phyloP scores from a whole-genome alignment of 2,797 vertebrate genomes.

The Myotis myotis region DNA sequence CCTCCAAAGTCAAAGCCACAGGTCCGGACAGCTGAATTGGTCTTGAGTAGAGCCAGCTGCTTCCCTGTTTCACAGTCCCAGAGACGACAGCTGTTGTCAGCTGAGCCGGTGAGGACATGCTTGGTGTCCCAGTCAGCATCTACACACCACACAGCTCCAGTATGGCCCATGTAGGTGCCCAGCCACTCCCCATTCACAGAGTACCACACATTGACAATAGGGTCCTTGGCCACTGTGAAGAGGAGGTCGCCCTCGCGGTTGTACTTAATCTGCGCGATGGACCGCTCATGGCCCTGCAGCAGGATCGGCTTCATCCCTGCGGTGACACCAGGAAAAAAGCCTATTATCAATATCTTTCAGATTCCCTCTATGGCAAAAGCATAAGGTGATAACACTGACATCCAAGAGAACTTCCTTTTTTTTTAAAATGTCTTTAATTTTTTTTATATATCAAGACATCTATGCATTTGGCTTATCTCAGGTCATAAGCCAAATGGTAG shows the following conservation, averaged over 20 bases:
- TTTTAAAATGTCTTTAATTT: neutral
- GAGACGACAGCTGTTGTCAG: conserved; percentile 97
- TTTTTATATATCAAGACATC: neutral
- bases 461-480: neutral
- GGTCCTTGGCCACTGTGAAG: too few species aligned
- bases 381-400: neutral
- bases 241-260: too few species aligned
- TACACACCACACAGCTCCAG: conserved; percentile 98
- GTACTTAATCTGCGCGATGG: too few species aligned
- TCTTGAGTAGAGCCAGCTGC: conserved; percentile 94
- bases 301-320: too few species aligned
- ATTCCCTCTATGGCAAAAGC: neutral
- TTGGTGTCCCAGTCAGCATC: conserved; percentile 98
- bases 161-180: conserved; percentile 97
- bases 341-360: neutral
- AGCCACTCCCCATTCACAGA: conserved; percentile 97
- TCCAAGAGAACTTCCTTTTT: neutral
- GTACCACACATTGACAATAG: conserved; percentile 96
- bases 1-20: conserved; percentile 99
- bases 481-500: neutral
- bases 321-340: too few species aligned
- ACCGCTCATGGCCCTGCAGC: too few species aligned
- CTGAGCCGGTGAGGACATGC: conserved; percentile 96
- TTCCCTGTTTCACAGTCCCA: conserved; percentile 99
- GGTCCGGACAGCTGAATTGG: conserved; percentile 96